A percentile compares a stretch with the other conserved stretches of the same genome.
Conservation (phyloP, 2,888 invertebrate species). For the Acanthosoma haemorrhoidale region DNA sequence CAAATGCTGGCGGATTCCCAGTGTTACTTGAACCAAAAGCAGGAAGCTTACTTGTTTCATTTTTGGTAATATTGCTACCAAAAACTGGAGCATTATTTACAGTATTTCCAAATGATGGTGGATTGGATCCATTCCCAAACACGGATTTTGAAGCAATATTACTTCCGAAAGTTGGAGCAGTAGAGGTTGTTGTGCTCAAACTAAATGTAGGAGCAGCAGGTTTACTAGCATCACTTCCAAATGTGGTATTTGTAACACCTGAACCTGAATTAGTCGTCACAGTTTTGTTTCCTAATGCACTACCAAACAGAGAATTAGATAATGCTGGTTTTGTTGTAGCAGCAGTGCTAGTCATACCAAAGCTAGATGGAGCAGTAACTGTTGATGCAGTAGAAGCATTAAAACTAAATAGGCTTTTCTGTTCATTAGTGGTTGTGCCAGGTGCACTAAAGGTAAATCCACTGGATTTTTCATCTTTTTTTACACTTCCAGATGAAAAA, state of each 20-base stretch:
- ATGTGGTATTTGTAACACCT: not conserved
- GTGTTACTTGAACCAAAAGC: constrained; percentile 6
- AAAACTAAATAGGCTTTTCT: constrained; percentile 13
- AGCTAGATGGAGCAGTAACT: not conserved
- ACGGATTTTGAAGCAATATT: not conserved
- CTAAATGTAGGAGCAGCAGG: constrained; percentile 6
- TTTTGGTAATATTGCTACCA: not conserved
- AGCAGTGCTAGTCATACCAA: not conserved
- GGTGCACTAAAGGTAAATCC: constrained; percentile 7
- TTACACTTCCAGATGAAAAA: not conserved
- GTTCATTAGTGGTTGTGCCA: not conserved
- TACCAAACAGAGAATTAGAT: constrained; percentile 4
- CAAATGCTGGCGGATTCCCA: not conserved
- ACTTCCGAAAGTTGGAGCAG: not conserved
- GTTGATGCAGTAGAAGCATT: not conserved
- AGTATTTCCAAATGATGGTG: not conserved
- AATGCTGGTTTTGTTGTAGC: not conserved
- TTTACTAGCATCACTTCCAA: not conserved
- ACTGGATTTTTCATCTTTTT: constrained; percentile 14
- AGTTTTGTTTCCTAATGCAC: not conserved
- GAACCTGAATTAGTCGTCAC: not conserved
- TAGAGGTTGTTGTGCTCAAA: not conserved
- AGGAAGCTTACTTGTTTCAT: not conserved
- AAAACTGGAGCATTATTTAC: not conserved
- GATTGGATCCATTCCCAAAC: not conserved